A percentile compares a stretch with the other conserved stretches of the same genome.
These are phyloP conservation scores for Nesogale talazaci DNA, from an alignment of 2,113 vertebrate genomes.

Conservation along the genomic window DNA sequence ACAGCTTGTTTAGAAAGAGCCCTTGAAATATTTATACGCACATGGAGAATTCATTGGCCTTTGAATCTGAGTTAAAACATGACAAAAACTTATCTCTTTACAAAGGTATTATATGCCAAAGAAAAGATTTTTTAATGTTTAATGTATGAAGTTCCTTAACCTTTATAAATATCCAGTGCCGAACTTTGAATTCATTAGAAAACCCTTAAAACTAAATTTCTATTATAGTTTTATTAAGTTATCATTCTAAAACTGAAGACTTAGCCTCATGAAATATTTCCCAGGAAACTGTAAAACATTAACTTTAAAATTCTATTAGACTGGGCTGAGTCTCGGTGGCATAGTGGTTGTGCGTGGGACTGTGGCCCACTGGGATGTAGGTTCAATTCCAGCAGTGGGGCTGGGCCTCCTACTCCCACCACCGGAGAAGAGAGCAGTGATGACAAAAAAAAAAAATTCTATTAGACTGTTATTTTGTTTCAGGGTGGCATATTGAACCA, in stretches of 20 bases:
- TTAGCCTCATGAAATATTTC: background rate
- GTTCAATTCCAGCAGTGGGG: no score
- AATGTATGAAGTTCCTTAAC: slow-evolving; percentile 32
- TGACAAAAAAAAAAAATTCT: no score
- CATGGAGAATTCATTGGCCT: background rate
- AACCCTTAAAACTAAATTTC: background rate
- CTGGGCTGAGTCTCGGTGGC: no score
- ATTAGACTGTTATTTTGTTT: background rate
- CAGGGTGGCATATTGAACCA: background rate
- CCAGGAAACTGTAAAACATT: slow-evolving; percentile 27
- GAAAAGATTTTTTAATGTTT: background rate
- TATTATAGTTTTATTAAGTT: slow-evolving; percentile 13
- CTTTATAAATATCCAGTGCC: background rate
- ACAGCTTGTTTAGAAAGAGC: background rate
- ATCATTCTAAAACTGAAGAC: background rate
- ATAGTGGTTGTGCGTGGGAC: no score
- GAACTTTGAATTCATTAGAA: slow-evolving; percentile 19
- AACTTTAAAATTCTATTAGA: slow-evolving; percentile 13
- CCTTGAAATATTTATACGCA: background rate
- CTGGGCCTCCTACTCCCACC: no score
- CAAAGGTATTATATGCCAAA: slow-evolving; percentile 31
- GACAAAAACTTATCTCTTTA: slow-evolving; percentile 19
- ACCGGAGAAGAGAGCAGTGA: no score
- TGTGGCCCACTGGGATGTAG: no score
- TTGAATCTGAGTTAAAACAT: background rate